phyloP scores from a whole-genome alignment of 2,113 vertebrate species.

The Gambusia affinis region DNA sequence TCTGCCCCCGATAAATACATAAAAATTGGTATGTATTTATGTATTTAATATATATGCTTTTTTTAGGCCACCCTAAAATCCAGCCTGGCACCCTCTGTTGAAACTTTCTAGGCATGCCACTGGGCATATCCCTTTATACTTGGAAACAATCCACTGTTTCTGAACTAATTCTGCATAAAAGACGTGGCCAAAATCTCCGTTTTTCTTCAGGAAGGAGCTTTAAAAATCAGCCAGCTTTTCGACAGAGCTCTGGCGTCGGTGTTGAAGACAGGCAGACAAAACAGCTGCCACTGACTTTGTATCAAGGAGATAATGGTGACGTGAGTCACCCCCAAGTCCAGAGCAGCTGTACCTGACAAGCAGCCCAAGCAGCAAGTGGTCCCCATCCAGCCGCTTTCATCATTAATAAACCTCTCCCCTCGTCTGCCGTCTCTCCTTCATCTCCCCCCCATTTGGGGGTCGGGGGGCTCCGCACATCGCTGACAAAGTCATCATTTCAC shows the following conservation, averaged over 20 bases:
- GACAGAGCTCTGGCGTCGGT: background rate
- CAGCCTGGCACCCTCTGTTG: too few relatives aligned
- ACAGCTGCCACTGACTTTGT: conserved; percentile 74
- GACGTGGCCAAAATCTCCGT: too few relatives aligned
- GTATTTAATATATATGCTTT: too few relatives aligned
- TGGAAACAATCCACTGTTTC: too few relatives aligned
- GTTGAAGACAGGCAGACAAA: conserved; percentile 32
- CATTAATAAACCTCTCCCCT: conserved; percentile 37
- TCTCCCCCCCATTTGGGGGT: conserved; percentile 8
- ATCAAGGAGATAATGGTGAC: conserved; percentile 64
- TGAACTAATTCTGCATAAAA: too few relatives aligned
- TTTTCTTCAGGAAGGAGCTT: background rate
- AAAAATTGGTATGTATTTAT: too few relatives aligned
- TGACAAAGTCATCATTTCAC: conserved; percentile 67
- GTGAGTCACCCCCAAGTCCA: conserved; percentile 41
- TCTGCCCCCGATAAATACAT: too few relatives aligned
- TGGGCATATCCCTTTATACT: too few relatives aligned
- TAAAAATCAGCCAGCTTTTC: background rate
- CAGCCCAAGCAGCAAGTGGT: conserved; percentile 44
- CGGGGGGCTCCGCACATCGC: conserved; percentile 47
- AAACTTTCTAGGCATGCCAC: too few relatives aligned
- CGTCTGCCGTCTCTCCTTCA: conserved; percentile 2
- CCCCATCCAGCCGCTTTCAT: conserved; percentile 16
- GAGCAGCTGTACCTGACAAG: conserved; percentile 76
- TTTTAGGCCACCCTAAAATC: too few relatives aligned